phyloP scores from a whole-genome alignment of 2,797 vertebrate genomes.

The Anabas testudineus region DNA sequence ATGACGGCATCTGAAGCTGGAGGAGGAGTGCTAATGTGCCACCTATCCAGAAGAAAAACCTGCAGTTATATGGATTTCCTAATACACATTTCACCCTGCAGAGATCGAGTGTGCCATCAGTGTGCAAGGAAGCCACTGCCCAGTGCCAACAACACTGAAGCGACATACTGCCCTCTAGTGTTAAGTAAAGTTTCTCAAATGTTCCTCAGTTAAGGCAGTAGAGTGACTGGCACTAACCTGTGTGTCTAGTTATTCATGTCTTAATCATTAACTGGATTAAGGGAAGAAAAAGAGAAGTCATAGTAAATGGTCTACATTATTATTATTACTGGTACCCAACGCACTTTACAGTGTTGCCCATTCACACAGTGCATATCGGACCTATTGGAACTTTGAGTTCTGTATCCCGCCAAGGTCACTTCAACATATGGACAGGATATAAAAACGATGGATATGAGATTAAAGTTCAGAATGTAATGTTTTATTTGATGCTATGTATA shows the following conservation, averaged over 20 bases:
- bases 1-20: conserved; percentile 8
- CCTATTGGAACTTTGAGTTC: too few species aligned
- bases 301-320: too few species aligned
- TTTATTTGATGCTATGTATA: too few species aligned
- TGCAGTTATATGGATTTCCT: conserved; percentile 22
- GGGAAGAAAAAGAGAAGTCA: background rate
- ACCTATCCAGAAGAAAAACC: conserved; percentile 2
- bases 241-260: too few species aligned
- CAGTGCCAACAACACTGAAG: conserved; percentile 11
- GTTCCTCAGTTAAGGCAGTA: background rate
- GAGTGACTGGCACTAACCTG: background rate
- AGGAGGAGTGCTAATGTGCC: conserved; percentile 1
- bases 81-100: conserved; percentile 28
- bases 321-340: too few species aligned
- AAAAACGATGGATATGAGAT: too few species aligned
- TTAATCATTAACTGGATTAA: too few species aligned
- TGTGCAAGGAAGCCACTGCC: background rate
- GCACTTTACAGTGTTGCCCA: too few species aligned
- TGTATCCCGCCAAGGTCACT: too few species aligned
- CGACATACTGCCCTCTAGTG: conserved; percentile 78
- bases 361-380: too few species aligned
- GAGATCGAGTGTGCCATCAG: conserved; percentile 3
- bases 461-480: too few species aligned
- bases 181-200: background rate
- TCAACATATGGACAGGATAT: too few species aligned